A percentile compares a stretch with the other conserved stretches of the same genome.
Evolutionary conservation across 2,113 vertebrate genomes (phyloP).

Genomic region (Tragulus kanchil): DNA sequence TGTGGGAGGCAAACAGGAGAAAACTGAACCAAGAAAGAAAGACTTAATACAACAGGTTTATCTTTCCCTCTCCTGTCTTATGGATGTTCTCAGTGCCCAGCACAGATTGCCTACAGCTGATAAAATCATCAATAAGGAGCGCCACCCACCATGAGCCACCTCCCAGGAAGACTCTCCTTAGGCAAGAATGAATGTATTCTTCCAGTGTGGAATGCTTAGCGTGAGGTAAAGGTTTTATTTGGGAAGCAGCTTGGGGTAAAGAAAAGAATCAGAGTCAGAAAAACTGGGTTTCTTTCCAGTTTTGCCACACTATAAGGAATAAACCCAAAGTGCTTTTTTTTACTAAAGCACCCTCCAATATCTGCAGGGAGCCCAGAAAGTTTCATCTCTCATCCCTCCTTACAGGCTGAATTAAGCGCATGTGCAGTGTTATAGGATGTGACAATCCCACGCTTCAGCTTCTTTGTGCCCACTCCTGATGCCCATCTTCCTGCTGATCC

Average conservation of each 20-base stretch:
- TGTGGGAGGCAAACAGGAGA: conserved; percentile 39
- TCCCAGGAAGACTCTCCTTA: conserved; percentile 65
- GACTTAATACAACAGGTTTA: not conserved
- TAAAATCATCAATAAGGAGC: conserved; percentile 75
- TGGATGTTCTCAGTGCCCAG: not conserved
- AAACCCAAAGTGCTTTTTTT: not conserved
- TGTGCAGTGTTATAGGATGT: not conserved
- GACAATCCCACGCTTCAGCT: not conserved
- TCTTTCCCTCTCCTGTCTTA: not conserved
- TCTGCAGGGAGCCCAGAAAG: not conserved
- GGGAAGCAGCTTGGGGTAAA: conserved; percentile 19
- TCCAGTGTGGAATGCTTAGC: conserved; percentile 34
- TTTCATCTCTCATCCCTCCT: not conserved
- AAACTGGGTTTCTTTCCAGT: not conserved
- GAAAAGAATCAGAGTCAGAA: not conserved
- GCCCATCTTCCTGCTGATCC: not conserved
- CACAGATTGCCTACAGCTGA: conserved; percentile 59
- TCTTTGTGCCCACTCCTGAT: not conserved
- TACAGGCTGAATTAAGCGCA: fast-evolving
- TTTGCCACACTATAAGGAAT: not conserved
- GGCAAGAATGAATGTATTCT: conserved; percentile 50
- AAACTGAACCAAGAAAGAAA: not conserved
- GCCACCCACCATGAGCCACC: conserved; percentile 72
- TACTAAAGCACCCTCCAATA: not conserved
- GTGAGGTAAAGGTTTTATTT: not conserved